Evolutionary conservation across 1,140 invertebrate species (phyloP).

Genomic region (Lithobius niger): DNA sequence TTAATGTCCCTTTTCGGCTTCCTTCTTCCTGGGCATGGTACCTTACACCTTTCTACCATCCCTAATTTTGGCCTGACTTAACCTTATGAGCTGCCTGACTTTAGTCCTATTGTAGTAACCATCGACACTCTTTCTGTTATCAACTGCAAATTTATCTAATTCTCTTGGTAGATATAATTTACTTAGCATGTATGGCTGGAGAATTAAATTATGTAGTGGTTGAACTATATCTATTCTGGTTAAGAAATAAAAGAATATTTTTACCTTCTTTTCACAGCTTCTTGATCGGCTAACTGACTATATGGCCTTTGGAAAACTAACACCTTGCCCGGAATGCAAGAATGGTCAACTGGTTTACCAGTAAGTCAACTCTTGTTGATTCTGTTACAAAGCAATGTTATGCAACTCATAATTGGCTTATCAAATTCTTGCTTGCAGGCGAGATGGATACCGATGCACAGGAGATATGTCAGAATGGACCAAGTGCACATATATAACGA

Average conservation of each 20-base stretch:
- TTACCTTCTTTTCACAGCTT: constrained; percentile 40
- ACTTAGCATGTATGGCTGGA: too few relatives aligned
- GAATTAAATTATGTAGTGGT: constrained; percentile 7
- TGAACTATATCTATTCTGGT: not conserved
- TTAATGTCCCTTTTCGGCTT: too few relatives aligned
- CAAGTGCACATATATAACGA: constrained; percentile 59
- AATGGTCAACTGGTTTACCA: constrained; percentile 48
- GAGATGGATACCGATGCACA: constrained; percentile 61
- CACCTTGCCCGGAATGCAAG: constrained; percentile 65
- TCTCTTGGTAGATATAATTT: too few relatives aligned
- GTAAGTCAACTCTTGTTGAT: constrained; percentile 26
- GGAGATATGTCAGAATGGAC: constrained; percentile 82
- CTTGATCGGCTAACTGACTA: constrained; percentile 64
- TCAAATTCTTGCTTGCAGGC: constrained; percentile 46
- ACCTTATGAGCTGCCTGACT: too few relatives aligned
- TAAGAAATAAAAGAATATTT: too few relatives aligned
- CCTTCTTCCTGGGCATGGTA: too few relatives aligned
- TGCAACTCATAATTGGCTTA: constrained; percentile 2
- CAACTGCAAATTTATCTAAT: too few relatives aligned
- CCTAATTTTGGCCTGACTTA: too few relatives aligned
- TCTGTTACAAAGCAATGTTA: too few relatives aligned
- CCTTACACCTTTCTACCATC: too few relatives aligned
- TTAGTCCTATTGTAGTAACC: too few relatives aligned
- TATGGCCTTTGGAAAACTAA: constrained; percentile 72
- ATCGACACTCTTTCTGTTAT: too few relatives aligned